Base-by-base conservation (phyloP, 2,888 invertebrate genomes). In the Lasioglossum lativentre region DNA sequence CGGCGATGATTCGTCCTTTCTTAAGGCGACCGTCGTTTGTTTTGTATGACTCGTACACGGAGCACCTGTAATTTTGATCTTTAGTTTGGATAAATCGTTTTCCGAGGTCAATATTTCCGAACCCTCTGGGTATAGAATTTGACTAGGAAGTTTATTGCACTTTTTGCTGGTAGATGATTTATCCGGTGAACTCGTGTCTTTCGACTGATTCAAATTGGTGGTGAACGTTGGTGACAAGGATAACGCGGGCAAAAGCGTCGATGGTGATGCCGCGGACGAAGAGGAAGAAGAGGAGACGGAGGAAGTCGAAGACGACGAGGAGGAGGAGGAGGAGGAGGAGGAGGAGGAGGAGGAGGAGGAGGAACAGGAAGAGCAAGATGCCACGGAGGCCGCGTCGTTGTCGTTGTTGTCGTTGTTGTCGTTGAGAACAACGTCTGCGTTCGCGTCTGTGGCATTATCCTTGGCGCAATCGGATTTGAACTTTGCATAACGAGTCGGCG, bases 1-100 rank as follows among this genome's bases (percentile, higher is more conserved):
- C 1, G 95, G 94, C 23, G 95, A 93, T 2, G 78, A 80, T 70
- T 93, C 93, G 0, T 82, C 80, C 16, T 77, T 75, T 12, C n/a
- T 81, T 30, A 42, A 27, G 16, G 38, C 34, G 45, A 38, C 3
- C 14, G 40, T 42, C 12, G 45, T 10, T 71, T 78, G 63, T 4
- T 27, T 75, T 23, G 72, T 34, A 14, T 34, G 27, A 68, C 42
- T 52, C 52, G 16, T 75, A 0, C 34, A 38, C 4, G 27, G 30
- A 10, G 5, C 16, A 3, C 47, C 71, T 5, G 73, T n/a, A n/a
- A 30, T 79, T 66, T 23, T 47, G 45, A 40, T 70, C 10, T 70
- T 45, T 6, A 59, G 16, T 16, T 47, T 45, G 23, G 56, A 1
- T 1, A 38, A 42, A 72, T 59, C 34, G 71, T 73, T 76, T 68